These are phyloP conservation scores for Rachycentron canadum DNA, from an alignment of 2,797 vertebrate species.

Conservation along the genomic window DNA sequence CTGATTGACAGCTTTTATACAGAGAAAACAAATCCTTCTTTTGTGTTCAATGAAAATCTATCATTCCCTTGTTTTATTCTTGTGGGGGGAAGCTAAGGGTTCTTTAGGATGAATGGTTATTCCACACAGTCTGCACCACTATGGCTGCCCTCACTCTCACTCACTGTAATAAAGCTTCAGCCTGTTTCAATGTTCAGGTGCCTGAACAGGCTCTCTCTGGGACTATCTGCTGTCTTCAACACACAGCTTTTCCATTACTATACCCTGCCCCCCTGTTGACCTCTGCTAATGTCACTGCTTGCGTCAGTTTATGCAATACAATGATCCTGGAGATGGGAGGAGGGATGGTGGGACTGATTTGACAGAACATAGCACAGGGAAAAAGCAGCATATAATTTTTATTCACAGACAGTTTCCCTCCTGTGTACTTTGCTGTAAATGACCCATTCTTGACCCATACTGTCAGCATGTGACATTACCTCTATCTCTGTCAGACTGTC, in stretches of 20 bases:
- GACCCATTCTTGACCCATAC: neutral
- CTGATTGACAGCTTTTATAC: neutral
- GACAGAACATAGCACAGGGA: neutral
- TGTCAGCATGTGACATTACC: slow-evolving; percentile 44
- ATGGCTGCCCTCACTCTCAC: slow-evolving; percentile 8
- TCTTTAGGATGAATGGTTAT: slow-evolving; percentile 6
- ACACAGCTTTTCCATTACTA: slow-evolving; percentile 35
- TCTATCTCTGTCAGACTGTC: slow-evolving; percentile 49
- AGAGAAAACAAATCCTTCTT: neutral
- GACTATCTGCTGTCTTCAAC: slow-evolving; percentile 49
- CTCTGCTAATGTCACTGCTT: slow-evolving; percentile 61
- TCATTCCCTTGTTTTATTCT: neutral
- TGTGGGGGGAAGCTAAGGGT: neutral
- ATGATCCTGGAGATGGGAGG: neutral
- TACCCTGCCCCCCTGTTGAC: slow-evolving; percentile 37
- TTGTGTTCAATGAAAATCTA: neutral
- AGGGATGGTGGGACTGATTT: neutral
- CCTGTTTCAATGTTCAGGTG: slow-evolving; percentile 2
- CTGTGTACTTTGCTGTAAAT: slow-evolving; percentile 6
- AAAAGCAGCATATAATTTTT: slow-evolving; percentile 4
- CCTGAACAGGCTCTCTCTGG: slow-evolving; percentile 37
- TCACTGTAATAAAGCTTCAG: neutral
- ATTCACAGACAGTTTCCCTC: neutral
- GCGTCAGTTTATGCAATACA: slow-evolving; percentile 14
- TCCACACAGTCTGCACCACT: neutral